A percentile compares a stretch with the other conserved stretches of the same genome.
Evolutionary conservation across 2,888 invertebrate species (phyloP).

Genomic region (Macrosiphum euphorbiae): DNA sequence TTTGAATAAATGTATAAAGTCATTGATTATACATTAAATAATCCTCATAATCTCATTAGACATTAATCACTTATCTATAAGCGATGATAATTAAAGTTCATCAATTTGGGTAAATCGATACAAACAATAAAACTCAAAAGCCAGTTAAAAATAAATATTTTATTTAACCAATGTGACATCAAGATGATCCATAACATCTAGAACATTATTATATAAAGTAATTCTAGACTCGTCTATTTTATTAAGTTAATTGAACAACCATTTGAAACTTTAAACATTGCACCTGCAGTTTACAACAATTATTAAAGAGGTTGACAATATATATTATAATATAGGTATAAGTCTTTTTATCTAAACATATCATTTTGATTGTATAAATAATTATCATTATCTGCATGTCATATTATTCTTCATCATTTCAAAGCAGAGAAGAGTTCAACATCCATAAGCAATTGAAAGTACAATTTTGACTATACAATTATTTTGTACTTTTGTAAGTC

Average conservation of each 20-base stretch:
- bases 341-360: conserved; percentile 51
- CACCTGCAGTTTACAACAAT: conserved; percentile 51
- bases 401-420: conserved; percentile 8
- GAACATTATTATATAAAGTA: conserved; percentile 54
- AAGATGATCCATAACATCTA: conserved; percentile 51
- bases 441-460: conserved; percentile 38
- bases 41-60: background rate
- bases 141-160: conserved; percentile 58
- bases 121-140: conserved; percentile 40
- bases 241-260: conserved; percentile 60
- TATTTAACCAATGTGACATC: conserved; percentile 61
- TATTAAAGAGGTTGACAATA: conserved; percentile 44
- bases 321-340: conserved; percentile 34
- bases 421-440: conserved; percentile 30
- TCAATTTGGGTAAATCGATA: background rate
- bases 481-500: conserved; percentile 49
- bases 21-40: background rate
- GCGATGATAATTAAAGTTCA: background rate
- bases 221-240: conserved; percentile 48
- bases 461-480: conserved; percentile 43
- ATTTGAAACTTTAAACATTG: conserved; percentile 38
- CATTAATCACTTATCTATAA: background rate
- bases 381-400: conserved; percentile 20
- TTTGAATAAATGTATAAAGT: background rate
- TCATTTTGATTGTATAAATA: conserved; percentile 56